A percentile compares a stretch with the other conserved stretches of the same genome.
Conservation (phyloP, 2,113 vertebrate genomes). For the Trogon melanurus region DNA sequence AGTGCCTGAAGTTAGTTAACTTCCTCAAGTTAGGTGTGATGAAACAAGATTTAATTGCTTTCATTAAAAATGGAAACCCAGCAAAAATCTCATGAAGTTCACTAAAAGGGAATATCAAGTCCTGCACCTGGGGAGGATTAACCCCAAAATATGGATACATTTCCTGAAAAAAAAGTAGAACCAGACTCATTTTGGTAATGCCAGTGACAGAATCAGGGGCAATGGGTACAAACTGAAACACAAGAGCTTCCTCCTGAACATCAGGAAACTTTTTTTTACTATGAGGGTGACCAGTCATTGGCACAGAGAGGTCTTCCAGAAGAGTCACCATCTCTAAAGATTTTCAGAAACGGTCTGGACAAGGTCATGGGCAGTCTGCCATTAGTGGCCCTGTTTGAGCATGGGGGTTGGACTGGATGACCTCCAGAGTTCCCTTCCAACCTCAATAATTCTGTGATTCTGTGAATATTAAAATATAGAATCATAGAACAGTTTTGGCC, state of each 20-base stretch:
- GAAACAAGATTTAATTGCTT: not conserved
- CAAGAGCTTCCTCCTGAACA: not conserved
- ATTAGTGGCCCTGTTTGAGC: not conserved
- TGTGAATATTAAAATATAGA: not conserved
- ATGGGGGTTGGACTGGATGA: not conserved
- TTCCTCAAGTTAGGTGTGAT: not conserved
- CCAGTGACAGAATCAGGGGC: not conserved
- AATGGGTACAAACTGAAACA: not conserved
- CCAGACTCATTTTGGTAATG: not conserved
- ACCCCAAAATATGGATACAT: not conserved
- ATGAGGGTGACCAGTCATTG: not conserved
- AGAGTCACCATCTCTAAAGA: not conserved
- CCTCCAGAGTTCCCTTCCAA: not conserved
- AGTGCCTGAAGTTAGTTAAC: not conserved
- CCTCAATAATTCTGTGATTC: not conserved
- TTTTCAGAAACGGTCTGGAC: not conserved
- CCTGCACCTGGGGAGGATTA: not conserved
- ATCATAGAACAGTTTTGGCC: too few relatives aligned
- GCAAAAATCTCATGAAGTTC: not conserved
- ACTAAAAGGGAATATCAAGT: not conserved
- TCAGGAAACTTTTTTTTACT: not conserved
- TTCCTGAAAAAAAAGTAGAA: not conserved
- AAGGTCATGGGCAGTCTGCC: not conserved
- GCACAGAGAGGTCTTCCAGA: not conserved
- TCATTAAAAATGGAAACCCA: not conserved